Percentiles rank a stretch among this genome's conserved stretches.
These are phyloP conservation scores for Oncopeltus fasciatus DNA, from an alignment of 1,140 invertebrate species.

Conservation along the genomic window DNA sequence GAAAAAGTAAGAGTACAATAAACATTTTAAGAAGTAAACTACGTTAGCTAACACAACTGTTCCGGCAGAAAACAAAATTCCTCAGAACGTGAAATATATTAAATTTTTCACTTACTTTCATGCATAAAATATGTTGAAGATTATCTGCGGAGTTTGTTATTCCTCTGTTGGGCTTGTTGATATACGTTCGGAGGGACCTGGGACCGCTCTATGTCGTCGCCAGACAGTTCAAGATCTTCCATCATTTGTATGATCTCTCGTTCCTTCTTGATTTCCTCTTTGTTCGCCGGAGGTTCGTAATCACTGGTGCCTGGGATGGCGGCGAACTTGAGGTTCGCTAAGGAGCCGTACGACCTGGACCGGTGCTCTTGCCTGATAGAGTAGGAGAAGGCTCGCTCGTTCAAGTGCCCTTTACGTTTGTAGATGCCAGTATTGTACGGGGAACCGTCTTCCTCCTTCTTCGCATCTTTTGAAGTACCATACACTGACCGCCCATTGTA, in stretches of 20 bases:
- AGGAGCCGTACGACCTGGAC: conserved; percentile 73
- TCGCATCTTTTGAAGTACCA: neutral
- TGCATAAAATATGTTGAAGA: neutral
- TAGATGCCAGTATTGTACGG: conserved; percentile 76
- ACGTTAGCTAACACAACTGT: no score
- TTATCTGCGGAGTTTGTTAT: conserved; percentile 20
- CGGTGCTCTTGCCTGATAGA: conserved; percentile 84
- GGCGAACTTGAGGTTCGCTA: conserved; percentile 72
- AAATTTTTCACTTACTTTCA: neutral
- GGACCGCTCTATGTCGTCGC: conserved; percentile 52
- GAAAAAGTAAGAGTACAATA: no score
- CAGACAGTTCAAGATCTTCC: conserved; percentile 67
- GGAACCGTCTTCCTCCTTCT: conserved; percentile 39
- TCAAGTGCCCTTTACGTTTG: conserved; percentile 76
- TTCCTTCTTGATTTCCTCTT: conserved; percentile 68
- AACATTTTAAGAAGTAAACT: no score
- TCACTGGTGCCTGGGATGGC: conserved; percentile 36
- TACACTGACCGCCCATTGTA: neutral
- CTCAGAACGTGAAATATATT: no score
- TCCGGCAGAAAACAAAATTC: no score
- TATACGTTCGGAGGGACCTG: conserved; percentile 42
- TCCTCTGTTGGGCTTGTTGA: conserved; percentile 21
- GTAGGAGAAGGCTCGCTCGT: conserved; percentile 85
- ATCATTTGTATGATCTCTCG: conserved; percentile 83
- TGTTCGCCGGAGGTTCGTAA: conserved; percentile 23